A percentile compares a stretch with the other conserved stretches of the same genome.
phyloP scores from a whole-genome alignment of 92 coral and sea anemone genomes.

The Umimayanthus kanabou region DNA sequence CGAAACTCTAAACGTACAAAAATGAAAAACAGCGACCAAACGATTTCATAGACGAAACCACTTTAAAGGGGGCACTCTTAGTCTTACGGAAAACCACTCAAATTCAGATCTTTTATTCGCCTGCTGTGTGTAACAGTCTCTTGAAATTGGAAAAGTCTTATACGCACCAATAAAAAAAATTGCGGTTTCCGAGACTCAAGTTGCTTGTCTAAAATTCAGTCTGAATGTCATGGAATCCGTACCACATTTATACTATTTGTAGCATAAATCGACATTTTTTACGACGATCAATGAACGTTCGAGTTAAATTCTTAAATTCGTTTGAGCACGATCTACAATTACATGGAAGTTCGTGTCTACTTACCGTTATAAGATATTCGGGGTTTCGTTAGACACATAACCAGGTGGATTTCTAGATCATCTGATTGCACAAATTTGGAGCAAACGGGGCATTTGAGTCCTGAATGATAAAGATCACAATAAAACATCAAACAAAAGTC shows the following conservation, averaged over 20 bases:
- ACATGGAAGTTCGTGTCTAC: slow-evolving; percentile 14
- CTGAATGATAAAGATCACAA: slow-evolving; percentile 51
- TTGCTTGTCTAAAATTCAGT: neutral
- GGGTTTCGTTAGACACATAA: slow-evolving; percentile 98
- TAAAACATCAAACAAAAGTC: neutral
- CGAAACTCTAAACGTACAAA: neutral
- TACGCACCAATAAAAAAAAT: neutral
- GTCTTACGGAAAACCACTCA: neutral
- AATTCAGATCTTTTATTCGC: neutral
- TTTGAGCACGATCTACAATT: neutral
- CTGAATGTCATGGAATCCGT: neutral
- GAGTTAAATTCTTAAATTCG: neutral
- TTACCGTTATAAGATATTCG: slow-evolving; percentile 95
- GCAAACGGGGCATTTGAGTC: slow-evolving; percentile 98
- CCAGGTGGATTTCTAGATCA: slow-evolving; percentile 94
- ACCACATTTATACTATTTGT: neutral
- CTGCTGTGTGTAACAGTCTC: neutral
- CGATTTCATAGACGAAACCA: neutral
- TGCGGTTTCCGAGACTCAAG: neutral
- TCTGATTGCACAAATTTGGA: slow-evolving; percentile 91
- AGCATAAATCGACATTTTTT: neutral
- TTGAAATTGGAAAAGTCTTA: neutral
- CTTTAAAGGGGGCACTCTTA: neutral
- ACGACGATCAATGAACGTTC: slow-evolving; percentile 6
- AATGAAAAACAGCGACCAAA: neutral